Percentiles rank a stretch among this genome's conserved stretches.
phyloP scores from a whole-genome alignment of 2,888 invertebrate genomes.

The Meganola albula region DNA sequence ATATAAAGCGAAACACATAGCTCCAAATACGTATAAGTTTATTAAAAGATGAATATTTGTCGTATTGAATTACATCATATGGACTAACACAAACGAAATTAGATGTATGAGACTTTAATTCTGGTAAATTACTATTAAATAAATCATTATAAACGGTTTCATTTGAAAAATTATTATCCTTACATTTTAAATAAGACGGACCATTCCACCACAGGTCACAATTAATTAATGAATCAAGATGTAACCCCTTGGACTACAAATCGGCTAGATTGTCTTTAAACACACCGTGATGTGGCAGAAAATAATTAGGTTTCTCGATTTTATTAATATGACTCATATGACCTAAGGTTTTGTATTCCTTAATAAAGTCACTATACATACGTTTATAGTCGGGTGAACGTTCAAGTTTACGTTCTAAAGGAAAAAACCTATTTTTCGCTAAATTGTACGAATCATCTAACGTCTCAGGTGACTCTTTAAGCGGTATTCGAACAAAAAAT shows the following conservation, averaged over 20 bases:
- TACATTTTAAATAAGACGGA: not conserved
- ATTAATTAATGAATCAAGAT: constrained; percentile 2
- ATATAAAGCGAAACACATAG: not conserved
- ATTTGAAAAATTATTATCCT: not conserved
- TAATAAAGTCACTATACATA: constrained; percentile 1
- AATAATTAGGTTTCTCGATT: not conserved
- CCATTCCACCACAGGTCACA: not conserved
- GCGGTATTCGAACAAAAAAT: constrained; percentile 1
- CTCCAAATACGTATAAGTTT: not conserved
- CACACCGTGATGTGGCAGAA: constrained; percentile 1
- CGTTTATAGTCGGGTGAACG: constrained; percentile 1
- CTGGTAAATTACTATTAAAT: not conserved
- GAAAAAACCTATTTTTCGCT: constrained; percentile 2
- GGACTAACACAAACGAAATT: not conserved
- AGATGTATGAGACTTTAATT: not conserved
- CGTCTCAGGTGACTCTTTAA: too few species aligned
- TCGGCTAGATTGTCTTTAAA: constrained; percentile 5
- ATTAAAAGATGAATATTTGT: not conserved
- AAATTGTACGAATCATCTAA: constrained; percentile 1
- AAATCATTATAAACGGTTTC: not conserved
- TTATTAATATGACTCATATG: not conserved
- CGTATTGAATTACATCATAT: not conserved
- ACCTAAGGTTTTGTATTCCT: not conserved
- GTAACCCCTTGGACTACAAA: constrained; percentile 1
- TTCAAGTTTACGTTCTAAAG: not conserved